phyloP scores from a whole-genome alignment of 2,113 vertebrate species.

The Tylochromis polylepis region DNA sequence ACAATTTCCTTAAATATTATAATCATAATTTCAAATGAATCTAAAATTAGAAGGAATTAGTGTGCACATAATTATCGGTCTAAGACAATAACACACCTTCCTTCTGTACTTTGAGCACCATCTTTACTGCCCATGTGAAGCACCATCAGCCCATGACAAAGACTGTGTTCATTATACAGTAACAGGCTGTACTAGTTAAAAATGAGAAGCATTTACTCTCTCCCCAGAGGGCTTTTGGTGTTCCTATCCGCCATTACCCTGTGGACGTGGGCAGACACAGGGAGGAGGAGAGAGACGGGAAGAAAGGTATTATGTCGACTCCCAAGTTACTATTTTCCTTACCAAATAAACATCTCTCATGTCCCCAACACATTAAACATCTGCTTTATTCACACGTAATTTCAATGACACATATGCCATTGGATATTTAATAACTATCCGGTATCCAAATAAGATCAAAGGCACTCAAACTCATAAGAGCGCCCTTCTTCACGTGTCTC shows the following conservation, averaged over 20 bases:
- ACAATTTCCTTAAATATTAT: background rate
- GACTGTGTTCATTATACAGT: too few species aligned
- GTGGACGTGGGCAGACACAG: background rate
- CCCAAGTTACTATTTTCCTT: background rate
- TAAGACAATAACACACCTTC: background rate
- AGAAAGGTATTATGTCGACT: background rate
- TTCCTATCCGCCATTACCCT: conserved; percentile 24
- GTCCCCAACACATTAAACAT: background rate
- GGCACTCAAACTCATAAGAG: background rate
- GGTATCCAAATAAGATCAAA: background rate
- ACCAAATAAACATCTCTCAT: background rate
- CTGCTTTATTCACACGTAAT: background rate
- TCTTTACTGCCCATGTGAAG: background rate
- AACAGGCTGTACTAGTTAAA: background rate
- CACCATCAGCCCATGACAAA: background rate
- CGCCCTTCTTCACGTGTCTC: background rate
- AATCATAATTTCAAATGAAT: background rate
- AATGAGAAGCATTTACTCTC: background rate
- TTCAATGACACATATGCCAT: background rate
- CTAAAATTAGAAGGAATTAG: background rate
- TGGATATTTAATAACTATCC: background rate
- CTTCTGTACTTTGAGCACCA: background rate
- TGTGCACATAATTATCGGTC: background rate
- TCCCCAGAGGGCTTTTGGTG: conserved; percentile 20
- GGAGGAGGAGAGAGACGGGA: background rate